Evolutionary conservation across 2,113 vertebrate genomes (phyloP).

Genomic region (Eclectus roratus): DNA sequence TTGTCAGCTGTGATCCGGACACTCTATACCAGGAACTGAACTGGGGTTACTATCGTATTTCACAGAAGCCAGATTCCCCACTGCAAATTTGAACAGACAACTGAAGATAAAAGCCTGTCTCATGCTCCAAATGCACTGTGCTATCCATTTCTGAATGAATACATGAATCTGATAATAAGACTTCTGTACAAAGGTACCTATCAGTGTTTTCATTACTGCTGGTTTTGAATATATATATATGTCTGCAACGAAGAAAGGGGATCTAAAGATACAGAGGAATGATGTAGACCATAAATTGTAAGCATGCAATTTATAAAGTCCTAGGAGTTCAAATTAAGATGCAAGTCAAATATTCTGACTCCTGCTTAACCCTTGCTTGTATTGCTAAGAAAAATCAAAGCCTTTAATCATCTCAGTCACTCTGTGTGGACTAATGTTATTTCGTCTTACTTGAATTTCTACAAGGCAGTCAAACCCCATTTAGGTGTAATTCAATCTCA

Average conservation of each 20-base stretch:
- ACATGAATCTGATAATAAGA: background rate
- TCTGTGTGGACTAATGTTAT: background rate
- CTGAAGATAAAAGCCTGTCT: background rate
- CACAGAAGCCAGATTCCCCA: background rate
- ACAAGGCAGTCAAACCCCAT: background rate
- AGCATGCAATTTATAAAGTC: background rate
- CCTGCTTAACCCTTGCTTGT: background rate
- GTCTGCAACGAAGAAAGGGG: background rate
- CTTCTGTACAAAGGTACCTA: background rate
- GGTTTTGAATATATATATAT: background rate
- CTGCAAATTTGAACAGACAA: background rate
- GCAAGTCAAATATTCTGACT: background rate
- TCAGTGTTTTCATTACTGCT: background rate
- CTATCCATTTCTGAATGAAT: background rate
- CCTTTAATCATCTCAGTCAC: background rate
- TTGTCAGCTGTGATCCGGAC: background rate
- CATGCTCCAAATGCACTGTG: background rate
- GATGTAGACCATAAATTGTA: background rate
- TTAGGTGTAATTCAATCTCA: background rate
- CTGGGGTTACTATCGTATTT: background rate
- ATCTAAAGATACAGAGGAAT: background rate
- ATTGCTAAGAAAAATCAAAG: background rate
- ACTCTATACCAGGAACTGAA: background rate
- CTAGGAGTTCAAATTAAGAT: background rate
- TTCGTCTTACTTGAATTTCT: background rate